Evolutionary conservation across 2,797 vertebrate species (phyloP).

Genomic region (Sciaenops ocellatus): DNA sequence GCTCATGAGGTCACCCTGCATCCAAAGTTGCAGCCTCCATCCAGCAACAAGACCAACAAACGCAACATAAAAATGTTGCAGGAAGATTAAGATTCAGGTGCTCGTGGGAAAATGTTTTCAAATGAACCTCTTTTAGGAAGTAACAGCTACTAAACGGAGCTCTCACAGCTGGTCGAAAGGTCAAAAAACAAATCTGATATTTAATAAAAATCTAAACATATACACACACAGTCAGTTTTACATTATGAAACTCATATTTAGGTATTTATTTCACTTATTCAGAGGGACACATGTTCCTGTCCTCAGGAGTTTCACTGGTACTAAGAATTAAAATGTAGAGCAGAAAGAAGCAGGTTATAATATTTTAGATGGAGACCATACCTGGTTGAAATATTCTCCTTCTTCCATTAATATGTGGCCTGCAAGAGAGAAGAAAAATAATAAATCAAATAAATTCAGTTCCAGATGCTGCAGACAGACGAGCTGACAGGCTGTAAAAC

Average conservation of each 20-base stretch:
- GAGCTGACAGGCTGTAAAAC: neutral
- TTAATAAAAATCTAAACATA: neutral
- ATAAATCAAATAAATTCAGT: neutral
- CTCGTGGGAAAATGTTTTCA: neutral
- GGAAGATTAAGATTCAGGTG: neutral
- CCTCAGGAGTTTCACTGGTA: too few species aligned
- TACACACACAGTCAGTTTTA: neutral
- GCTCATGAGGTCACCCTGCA: too few species aligned
- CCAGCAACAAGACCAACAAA: too few species aligned
- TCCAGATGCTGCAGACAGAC: neutral
- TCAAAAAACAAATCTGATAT: neutral
- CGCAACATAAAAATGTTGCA: too few species aligned
- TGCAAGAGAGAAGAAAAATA: constrained; percentile 40
- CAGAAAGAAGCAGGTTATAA: neutral
- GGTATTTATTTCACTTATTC: neutral
- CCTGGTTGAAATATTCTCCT: constrained; percentile 56
- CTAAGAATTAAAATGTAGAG: neutral
- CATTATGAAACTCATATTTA: neutral
- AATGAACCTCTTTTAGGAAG: neutral
- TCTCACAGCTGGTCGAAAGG: neutral
- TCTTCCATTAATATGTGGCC: constrained; percentile 33
- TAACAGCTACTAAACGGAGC: neutral
- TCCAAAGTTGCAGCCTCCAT: too few species aligned
- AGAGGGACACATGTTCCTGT: too few species aligned
- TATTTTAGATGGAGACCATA: constrained; percentile 25